phyloP scores from a whole-genome alignment of 2,797 vertebrate genomes.

The Cossypha dichroa region DNA sequence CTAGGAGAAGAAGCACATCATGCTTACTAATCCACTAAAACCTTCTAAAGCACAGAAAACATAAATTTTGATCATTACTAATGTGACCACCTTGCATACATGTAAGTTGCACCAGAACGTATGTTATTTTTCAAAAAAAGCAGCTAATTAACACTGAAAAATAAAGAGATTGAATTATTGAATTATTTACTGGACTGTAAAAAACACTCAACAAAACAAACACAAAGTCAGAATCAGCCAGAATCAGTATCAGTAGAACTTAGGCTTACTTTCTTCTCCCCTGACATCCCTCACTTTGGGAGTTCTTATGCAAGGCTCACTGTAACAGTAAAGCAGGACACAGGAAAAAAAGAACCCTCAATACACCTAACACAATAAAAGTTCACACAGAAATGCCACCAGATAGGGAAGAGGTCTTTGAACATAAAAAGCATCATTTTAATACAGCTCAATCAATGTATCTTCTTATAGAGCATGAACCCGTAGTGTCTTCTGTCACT shows the following conservation, averaged over 20 bases:
- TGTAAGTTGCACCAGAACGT: background rate
- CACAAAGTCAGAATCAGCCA: background rate
- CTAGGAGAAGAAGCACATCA: background rate
- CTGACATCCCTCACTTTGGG: background rate
- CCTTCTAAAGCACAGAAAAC: background rate
- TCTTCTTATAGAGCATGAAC: constrained; percentile 54
- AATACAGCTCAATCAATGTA: background rate
- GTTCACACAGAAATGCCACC: background rate
- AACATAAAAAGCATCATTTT: background rate
- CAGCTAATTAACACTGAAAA: background rate
- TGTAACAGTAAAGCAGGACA: background rate
- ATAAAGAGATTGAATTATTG: background rate
- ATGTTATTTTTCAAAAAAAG: background rate
- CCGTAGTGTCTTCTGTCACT: constrained; percentile 21
- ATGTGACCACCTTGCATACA: background rate
- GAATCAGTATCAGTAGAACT: background rate
- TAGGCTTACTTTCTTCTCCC: background rate
- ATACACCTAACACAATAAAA: background rate
- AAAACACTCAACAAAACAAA: too few species aligned
- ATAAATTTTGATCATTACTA: background rate
- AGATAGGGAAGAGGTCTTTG: background rate
- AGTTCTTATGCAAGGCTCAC: background rate
- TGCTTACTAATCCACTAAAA: background rate
- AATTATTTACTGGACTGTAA: too few species aligned
- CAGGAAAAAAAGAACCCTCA: background rate